phyloP scores from a whole-genome alignment of 1,140 invertebrate species.

The Bicyclus anynana region DNA sequence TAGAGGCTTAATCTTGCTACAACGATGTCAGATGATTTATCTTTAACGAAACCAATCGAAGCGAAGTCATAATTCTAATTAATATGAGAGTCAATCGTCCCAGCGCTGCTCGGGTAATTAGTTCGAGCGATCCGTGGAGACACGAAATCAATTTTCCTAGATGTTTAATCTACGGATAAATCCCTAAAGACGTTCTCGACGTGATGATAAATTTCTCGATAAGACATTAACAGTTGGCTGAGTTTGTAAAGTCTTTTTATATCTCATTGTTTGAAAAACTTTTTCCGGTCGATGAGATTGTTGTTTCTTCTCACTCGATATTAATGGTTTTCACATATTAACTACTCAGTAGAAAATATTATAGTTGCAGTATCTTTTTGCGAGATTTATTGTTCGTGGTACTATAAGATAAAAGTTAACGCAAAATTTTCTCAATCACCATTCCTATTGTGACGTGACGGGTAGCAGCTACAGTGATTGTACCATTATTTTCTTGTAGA shows the following conservation, averaged over 20 bases:
- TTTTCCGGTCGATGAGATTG: not conserved
- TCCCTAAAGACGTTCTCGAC: not conserved
- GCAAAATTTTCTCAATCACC: too few species aligned
- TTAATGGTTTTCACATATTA: not conserved
- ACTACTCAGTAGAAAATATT: not conserved
- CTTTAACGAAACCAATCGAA: conserved; percentile 36
- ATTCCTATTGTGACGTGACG: too few species aligned
- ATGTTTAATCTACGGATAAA: conserved; percentile 13
- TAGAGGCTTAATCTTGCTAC: not conserved
- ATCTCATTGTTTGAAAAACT: conserved; percentile 2
- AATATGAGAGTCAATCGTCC: conserved; percentile 26
- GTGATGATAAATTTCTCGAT: not conserved
- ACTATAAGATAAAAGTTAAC: too few species aligned
- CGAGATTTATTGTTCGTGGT: too few species aligned
- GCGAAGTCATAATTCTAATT: conserved; percentile 44
- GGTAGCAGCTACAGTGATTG: too few species aligned
- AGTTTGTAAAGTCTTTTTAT: not conserved
- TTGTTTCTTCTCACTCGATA: not conserved
- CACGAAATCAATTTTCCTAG: conserved; percentile 23
- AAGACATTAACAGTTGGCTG: not conserved
- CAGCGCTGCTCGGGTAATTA: conserved; percentile 28
- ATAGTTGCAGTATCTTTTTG: too few species aligned
- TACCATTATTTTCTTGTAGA: too few species aligned
- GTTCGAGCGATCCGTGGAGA: conserved; percentile 24
- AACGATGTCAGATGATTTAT: conserved; percentile 21